Conservation (phyloP, 1,140 invertebrate genomes). For the Drosophila sp. region DNA sequence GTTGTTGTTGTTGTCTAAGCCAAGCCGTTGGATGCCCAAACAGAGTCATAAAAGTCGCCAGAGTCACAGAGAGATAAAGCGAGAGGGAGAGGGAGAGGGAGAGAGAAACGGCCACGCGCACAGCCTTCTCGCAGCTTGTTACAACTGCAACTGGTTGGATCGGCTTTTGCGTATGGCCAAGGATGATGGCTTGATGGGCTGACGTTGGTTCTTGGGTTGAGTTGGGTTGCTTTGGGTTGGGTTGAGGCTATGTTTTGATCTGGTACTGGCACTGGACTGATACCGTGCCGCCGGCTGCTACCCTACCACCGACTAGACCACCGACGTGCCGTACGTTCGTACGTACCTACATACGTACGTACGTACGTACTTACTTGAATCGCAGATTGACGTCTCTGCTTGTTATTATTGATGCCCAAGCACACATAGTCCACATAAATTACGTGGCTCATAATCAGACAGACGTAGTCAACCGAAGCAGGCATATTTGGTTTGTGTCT, state of each 20-base stretch:
- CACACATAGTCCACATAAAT: conserved; percentile 14
- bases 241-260: conserved; percentile 5
- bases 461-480: conserved; percentile 23
- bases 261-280: neutral
- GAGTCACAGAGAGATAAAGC: conserved; percentile 47
- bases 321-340: conserved; percentile 38
- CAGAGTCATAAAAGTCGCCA: conserved; percentile 77
- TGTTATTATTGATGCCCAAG: conserved; percentile 75
- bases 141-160: conserved; percentile 74
- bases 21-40: conserved; percentile 57
- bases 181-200: conserved; percentile 9
- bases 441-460: conserved; percentile 38
- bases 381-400: conserved; percentile 51
- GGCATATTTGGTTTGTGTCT: conserved; percentile 19
- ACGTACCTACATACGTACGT: neutral
- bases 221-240: neutral
- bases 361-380: neutral
- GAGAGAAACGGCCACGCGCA: conserved; percentile 31
- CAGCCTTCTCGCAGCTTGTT: conserved; percentile 58
- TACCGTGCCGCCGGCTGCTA: conserved; percentile 46
- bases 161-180: conserved; percentile 17
- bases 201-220: neutral
- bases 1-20: conserved; percentile 47
- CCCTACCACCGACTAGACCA: conserved; percentile 41
- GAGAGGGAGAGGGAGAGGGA: neutral